Percentiles rank a stretch among this genome's conserved stretches.
These are phyloP conservation scores for Aplochiton taeniatus DNA, from an alignment of 2,797 vertebrate species.

Conservation along the genomic window DNA sequence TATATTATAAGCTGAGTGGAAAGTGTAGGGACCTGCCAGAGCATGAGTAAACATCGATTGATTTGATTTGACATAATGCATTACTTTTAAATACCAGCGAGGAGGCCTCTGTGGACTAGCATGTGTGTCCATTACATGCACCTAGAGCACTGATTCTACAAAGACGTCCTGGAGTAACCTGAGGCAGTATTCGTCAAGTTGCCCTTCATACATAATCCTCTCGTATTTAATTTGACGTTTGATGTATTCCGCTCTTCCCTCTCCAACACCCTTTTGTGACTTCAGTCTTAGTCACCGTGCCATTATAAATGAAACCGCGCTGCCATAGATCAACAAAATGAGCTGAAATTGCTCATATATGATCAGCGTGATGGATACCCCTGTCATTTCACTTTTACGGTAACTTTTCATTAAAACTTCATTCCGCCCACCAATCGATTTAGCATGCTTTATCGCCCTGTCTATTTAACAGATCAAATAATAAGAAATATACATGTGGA, in stretches of 20 bases:
- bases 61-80: constrained; percentile 24
- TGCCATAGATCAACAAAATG: constrained; percentile 56
- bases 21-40: constrained; percentile 25
- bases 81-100: constrained; percentile 3
- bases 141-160: too few species aligned
- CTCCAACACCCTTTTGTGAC: constrained; percentile 28
- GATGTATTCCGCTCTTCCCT: constrained; percentile 39
- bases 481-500: constrained; percentile 47
- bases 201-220: constrained; percentile 24
- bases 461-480: constrained; percentile 40
- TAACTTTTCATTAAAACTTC: constrained; percentile 53
- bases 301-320: constrained; percentile 49
- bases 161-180: constrained; percentile 6
- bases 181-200: constrained; percentile 25
- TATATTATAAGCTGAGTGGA: constrained; percentile 18
- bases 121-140: neutral
- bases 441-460: constrained; percentile 44
- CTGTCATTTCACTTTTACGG: constrained; percentile 41
- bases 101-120: neutral
- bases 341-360: constrained; percentile 42
- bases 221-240: constrained; percentile 38
- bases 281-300: constrained; percentile 16
- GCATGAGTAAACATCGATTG: constrained; percentile 35
- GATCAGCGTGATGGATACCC: constrained; percentile 50
- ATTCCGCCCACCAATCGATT: constrained; percentile 51